Evolutionary conservation across 2,888 invertebrate species (phyloP), one percentile per base, ranked within the genome.

Genomic region (Alsophila aescularia): DNA sequence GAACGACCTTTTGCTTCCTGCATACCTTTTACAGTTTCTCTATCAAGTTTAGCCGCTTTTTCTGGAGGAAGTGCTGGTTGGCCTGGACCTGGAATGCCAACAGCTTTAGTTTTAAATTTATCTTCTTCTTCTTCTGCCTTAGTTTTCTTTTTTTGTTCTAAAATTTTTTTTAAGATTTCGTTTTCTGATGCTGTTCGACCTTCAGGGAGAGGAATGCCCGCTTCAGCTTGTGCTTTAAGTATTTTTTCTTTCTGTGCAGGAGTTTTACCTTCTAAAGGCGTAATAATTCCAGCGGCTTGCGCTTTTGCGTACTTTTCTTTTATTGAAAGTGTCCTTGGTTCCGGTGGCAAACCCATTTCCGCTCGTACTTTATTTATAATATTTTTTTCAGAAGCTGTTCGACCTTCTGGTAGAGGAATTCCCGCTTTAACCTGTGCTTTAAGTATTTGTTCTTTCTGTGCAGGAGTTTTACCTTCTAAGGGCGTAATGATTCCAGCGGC

Each of bases 131-230:
- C n/a, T n/a, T n/a, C n/a, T n/a, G n/a, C n/a, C n/a, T n/a, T n/a
- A n/a, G n/a, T n/a, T n/a, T n/a, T n/a, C n/a, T n/a, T n/a, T n/a
- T n/a, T n/a, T n/a, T n/a, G n/a, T n/a, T n/a, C n/a, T n/a, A n/a
- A n/a, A 10, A 65, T 55, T 51, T 67, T 62, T 0, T 42, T 15
- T 10, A 63, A 52, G 0, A 76, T 35, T 6, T 65, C 66, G 53
- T 75, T 78, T 59, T 71, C 72, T 0, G 76, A 75, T 0, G 68
- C 50, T 0, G 72, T 70, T 35, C 64, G 54, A 0, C 74, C 74
- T 66, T 72, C 73, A 1, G 74, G 72, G 6, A 77, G 44, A 0
- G 70, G 60, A 3, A 73, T 41, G 1, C 72, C 72, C 2, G 62
- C 43, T 16, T 66, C 69, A 1, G 61, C 67, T 43, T 69, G 62